Evolutionary conservation across 2,113 vertebrate species (phyloP).

Genomic region (Triplophysa dalaica): DNA sequence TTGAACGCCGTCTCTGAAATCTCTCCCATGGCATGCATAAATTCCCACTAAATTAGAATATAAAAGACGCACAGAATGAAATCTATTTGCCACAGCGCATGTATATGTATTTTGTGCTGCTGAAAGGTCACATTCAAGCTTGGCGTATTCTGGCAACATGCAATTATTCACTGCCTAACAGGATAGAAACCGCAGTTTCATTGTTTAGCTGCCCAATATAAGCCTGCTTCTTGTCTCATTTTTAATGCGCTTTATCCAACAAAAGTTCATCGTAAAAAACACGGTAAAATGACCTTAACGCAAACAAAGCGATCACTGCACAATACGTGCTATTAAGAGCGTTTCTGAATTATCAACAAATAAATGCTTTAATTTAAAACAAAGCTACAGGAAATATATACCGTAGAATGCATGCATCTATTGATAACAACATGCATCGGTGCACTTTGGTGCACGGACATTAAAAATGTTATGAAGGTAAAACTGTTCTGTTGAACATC

Average conservation of each 20-base stretch:
- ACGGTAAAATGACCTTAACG: background rate
- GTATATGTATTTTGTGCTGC: slow-evolving; percentile 57
- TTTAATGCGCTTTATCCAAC: background rate
- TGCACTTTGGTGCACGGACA: too few relatives aligned
- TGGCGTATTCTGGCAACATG: slow-evolving; percentile 46
- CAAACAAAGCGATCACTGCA: slow-evolving; percentile 12
- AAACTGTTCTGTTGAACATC: background rate
- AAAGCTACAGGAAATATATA: too few relatives aligned
- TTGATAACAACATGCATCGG: too few relatives aligned
- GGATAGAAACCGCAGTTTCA: slow-evolving; percentile 57
- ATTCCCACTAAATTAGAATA: slow-evolving; percentile 61
- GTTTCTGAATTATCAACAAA: too few relatives aligned
- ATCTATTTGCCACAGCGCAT: slow-evolving; percentile 55
- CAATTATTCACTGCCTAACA: slow-evolving; percentile 59
- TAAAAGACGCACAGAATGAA: slow-evolving; percentile 59
- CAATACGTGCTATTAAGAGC: too few relatives aligned
- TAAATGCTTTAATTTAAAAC: too few relatives aligned
- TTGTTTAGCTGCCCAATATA: slow-evolving; percentile 42
- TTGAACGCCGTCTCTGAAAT: slow-evolving; percentile 46
- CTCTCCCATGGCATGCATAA: slow-evolving; percentile 60
- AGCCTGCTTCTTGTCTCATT: background rate
- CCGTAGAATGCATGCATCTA: background rate
- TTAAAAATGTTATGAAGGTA: too few relatives aligned
- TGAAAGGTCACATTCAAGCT: slow-evolving; percentile 65
- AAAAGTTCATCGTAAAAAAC: background rate